These are phyloP conservation scores for Apostichopus parvimensis DNA, from an alignment of 35 echinoderm and acorn worm genomes.

Conservation along the genomic window DNA sequence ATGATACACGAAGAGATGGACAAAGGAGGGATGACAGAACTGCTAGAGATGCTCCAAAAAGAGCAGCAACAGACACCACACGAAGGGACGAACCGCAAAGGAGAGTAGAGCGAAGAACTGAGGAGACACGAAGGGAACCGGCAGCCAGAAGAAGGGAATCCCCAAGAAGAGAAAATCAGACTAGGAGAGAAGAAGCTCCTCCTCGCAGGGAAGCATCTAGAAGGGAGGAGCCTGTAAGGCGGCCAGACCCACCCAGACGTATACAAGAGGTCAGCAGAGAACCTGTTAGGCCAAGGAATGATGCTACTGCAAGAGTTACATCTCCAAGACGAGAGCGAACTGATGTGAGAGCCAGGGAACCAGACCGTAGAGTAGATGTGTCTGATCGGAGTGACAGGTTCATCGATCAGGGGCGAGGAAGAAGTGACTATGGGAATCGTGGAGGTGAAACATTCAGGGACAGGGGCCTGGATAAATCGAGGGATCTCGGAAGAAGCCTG, in stretches of 20 bases:
- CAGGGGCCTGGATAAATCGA: constrained; percentile 9
- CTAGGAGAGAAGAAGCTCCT: constrained; percentile 51
- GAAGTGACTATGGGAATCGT: constrained; percentile 26
- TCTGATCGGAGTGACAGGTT: constrained; percentile 30
- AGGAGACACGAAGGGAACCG: constrained; percentile 57
- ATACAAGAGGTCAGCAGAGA: constrained; percentile 13
- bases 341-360: constrained; percentile 13
- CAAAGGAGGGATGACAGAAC: constrained; percentile 48
- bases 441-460: constrained; percentile 19
- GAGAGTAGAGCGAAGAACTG: constrained; percentile 49
- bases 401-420: constrained; percentile 5
- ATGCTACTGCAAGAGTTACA: not conserved
- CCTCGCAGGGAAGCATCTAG: constrained; percentile 46
- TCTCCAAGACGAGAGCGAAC: constrained; percentile 30
- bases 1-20: constrained; percentile 43
- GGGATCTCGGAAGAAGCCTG: constrained; percentile 16
- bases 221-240: constrained; percentile 57
- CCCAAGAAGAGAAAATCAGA: constrained; percentile 18
- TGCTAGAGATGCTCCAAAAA: constrained; percentile 34
- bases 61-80: constrained; percentile 14
- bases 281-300: not conserved
- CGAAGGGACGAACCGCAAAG: constrained; percentile 36
- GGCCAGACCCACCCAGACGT: constrained; percentile 64
- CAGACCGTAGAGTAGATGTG: constrained; percentile 1
- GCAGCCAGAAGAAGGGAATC: constrained; percentile 56